phyloP scores from a whole-genome alignment of 23 tunicate species.

The Botrylloides violaceus region DNA sequence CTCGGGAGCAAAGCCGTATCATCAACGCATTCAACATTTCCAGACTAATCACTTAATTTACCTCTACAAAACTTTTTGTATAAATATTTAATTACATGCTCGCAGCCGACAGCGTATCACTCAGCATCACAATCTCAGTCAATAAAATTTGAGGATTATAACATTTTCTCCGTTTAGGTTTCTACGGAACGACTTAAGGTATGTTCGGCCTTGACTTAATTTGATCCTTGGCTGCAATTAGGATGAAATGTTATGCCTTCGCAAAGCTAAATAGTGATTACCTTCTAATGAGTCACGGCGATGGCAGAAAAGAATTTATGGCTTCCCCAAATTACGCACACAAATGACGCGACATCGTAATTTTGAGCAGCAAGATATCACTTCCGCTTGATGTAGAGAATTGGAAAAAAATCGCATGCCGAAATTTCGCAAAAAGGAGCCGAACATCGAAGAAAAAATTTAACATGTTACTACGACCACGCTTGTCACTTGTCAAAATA shows the following conservation, averaged over 20 bases:
- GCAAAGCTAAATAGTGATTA: neutral
- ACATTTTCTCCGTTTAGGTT: neutral
- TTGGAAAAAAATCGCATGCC: too few relatives aligned
- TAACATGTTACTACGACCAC: too few relatives aligned
- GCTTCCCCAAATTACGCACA: neutral
- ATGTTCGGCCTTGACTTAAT: neutral
- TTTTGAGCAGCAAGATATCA: too few relatives aligned
- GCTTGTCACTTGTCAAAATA: too few relatives aligned
- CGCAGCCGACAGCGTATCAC: neutral
- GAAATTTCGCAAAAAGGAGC: too few relatives aligned
- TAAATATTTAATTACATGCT: neutral
- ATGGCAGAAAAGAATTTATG: neutral
- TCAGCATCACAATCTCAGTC: neutral
- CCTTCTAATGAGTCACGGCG: neutral
- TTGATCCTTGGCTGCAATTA: neutral
- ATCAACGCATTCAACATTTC: neutral
- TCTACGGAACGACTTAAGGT: neutral
- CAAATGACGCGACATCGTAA: too few relatives aligned
- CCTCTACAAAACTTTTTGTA: neutral
- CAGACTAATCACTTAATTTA: neutral
- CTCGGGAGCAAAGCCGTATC: too few relatives aligned
- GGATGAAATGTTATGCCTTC: neutral
- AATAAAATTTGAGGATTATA: neutral
- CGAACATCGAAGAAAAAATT: too few relatives aligned
- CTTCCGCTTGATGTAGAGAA: too few relatives aligned